phyloP scores from a whole-genome alignment of 2,888 invertebrate species.

The Germaria angustata region DNA sequence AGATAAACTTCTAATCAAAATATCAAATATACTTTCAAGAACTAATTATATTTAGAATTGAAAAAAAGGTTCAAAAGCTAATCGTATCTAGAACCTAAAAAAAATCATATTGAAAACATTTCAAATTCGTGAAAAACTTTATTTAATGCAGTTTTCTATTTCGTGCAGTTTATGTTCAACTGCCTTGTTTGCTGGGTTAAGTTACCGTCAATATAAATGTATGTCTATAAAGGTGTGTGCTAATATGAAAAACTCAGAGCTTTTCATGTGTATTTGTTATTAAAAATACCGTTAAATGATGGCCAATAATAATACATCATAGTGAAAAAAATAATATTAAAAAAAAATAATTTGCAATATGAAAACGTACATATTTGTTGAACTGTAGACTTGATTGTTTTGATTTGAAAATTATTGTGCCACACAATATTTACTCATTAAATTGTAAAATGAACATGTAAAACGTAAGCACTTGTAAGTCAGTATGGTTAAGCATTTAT shows the following conservation, averaged over 20 bases:
- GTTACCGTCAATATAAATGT: neutral
- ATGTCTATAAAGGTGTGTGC: neutral
- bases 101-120: too few species aligned
- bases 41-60: too few species aligned
- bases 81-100: too few species aligned
- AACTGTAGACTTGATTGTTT: constrained; percentile 33
- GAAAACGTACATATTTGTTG: constrained; percentile 1
- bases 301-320: constrained; percentile 58
- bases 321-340: constrained; percentile 7
- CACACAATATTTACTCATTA: constrained; percentile 59
- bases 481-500: constrained; percentile 11
- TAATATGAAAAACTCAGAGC: constrained; percentile 3
- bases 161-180: too few species aligned
- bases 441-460: constrained; percentile 24
- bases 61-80: too few species aligned
- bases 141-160: too few species aligned
- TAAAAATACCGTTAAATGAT: constrained; percentile 63
- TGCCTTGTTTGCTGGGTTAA: neutral
- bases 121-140: too few species aligned
- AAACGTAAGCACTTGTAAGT: constrained; percentile 10
- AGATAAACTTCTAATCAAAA: too few species aligned
- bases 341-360: neutral
- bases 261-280: constrained; percentile 41
- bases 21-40: too few species aligned
- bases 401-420: constrained; percentile 44